These are phyloP conservation scores for Cheumatopsyche charites DNA, from an alignment of 1,140 invertebrate species.

Conservation along the genomic window DNA sequence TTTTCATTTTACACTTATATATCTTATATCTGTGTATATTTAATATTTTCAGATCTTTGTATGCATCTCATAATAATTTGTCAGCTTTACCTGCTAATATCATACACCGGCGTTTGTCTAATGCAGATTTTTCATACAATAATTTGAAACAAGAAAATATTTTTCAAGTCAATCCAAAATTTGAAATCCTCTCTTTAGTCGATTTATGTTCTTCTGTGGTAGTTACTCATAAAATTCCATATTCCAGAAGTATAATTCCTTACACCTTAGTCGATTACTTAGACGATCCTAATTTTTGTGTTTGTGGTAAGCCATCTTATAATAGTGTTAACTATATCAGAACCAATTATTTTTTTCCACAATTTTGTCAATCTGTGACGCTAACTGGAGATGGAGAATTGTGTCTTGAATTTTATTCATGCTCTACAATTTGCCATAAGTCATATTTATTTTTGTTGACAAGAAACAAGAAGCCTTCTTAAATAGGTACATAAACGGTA, in stretches of 20 bases:
- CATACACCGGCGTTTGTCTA: slow-evolving; percentile 1
- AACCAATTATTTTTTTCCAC: slow-evolving; percentile 53
- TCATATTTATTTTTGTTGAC: too few species aligned
- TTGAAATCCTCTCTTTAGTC: slow-evolving; percentile 21
- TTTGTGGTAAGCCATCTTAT: slow-evolving; percentile 65
- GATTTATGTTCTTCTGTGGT: slow-evolving; percentile 51
- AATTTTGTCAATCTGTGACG: slow-evolving; percentile 53
- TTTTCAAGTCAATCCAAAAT: too few species aligned
- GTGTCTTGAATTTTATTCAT: slow-evolving; percentile 67
- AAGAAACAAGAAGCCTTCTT: too few species aligned
- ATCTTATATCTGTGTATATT: neutral
- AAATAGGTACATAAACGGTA: too few species aligned
- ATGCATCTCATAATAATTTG: slow-evolving; percentile 35
- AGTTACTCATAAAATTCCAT: slow-evolving; percentile 58
- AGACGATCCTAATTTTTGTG: slow-evolving; percentile 66
- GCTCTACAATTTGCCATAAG: slow-evolving; percentile 63
- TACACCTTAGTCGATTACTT: slow-evolving; percentile 65
- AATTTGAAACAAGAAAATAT: neutral
- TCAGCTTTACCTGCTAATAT: slow-evolving; percentile 31
- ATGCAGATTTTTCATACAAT: slow-evolving; percentile 41
- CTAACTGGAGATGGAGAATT: slow-evolving; percentile 30
- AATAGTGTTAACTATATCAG: slow-evolving; percentile 54
- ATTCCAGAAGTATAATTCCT: slow-evolving; percentile 66
- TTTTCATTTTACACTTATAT: neutral
- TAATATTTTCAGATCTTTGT: slow-evolving; percentile 43